Evolutionary conservation across 2,888 invertebrate genomes (phyloP).

Genomic region (Euzophera pinguis): DNA sequence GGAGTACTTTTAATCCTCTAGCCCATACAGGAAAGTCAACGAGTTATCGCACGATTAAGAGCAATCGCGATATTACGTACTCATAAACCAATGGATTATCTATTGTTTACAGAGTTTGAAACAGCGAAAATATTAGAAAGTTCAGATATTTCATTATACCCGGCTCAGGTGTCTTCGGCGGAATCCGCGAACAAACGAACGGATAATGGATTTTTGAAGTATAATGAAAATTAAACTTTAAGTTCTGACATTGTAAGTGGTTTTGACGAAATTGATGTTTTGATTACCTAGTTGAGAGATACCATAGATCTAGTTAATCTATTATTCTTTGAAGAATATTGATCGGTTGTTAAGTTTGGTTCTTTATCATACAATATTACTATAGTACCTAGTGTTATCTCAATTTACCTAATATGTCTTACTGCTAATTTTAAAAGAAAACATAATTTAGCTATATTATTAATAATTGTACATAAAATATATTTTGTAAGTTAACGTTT

Average conservation of each 20-base stretch:
- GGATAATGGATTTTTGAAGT: slow-evolving; percentile 31
- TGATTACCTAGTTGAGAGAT: background rate
- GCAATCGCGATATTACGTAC: background rate
- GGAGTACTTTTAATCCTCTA: background rate
- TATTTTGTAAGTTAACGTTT: too few species aligned
- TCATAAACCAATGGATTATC: background rate
- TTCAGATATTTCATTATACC: slow-evolving; percentile 10
- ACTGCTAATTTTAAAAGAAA: too few species aligned
- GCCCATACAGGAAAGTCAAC: background rate
- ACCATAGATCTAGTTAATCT: background rate
- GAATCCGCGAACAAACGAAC: slow-evolving; percentile 29
- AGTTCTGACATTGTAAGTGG: background rate
- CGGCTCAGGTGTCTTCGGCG: slow-evolving; percentile 15
- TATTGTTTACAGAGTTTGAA: background rate
- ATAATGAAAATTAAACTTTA: slow-evolving; percentile 36
- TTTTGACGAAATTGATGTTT: slow-evolving; percentile 15
- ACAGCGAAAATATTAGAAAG: slow-evolving; percentile 5
- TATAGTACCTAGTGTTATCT: too few species aligned
- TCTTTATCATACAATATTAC: too few species aligned
- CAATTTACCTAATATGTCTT: too few species aligned
- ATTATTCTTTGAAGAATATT: too few species aligned
- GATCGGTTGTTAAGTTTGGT: too few species aligned
- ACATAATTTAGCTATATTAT: too few species aligned
- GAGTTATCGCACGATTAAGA: background rate
- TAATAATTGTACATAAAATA: too few species aligned